Conservation (phyloP, 2,797 vertebrate genomes). For the Sebastes hubbsi region DNA sequence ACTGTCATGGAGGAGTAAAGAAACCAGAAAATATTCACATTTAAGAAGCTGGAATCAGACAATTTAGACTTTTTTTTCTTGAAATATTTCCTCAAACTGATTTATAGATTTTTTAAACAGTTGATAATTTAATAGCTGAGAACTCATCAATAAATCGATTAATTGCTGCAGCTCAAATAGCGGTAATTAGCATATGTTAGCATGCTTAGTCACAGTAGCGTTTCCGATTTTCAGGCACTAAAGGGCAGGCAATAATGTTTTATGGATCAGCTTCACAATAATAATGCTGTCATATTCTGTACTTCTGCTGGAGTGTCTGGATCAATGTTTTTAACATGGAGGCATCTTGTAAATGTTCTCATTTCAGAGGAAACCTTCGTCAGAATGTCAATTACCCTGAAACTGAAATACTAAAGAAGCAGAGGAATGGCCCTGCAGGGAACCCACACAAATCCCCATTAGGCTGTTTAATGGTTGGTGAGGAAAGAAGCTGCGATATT, state of each 20-base stretch:
- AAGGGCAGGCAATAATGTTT: neutral
- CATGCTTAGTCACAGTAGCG: neutral
- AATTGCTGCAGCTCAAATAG: too few relatives aligned
- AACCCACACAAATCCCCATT: conserved; percentile 7
- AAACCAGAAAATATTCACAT: too few relatives aligned
- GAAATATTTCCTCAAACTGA: too few relatives aligned
- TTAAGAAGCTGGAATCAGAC: too few relatives aligned
- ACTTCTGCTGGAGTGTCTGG: neutral
- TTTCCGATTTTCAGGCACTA: neutral
- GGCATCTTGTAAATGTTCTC: neutral
- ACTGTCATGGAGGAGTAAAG: too few relatives aligned
- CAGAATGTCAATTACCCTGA: neutral
- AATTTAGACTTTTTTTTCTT: too few relatives aligned
- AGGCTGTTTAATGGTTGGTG: conserved; percentile 20
- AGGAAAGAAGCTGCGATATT: neutral
- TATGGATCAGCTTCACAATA: neutral
- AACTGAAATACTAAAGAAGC: neutral
- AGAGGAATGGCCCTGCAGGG: conserved; percentile 4
- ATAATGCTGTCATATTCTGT: neutral
- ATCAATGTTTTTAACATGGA: neutral
- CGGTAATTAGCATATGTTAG: neutral
- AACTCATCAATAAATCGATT: too few relatives aligned
- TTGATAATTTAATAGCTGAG: too few relatives aligned
- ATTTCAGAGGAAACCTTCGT: conserved; percentile 14
- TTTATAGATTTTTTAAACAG: too few relatives aligned